These are phyloP conservation scores for Hipparchia sbordonii DNA, from an alignment of 2,888 invertebrate genomes.

Conservation along the genomic window DNA sequence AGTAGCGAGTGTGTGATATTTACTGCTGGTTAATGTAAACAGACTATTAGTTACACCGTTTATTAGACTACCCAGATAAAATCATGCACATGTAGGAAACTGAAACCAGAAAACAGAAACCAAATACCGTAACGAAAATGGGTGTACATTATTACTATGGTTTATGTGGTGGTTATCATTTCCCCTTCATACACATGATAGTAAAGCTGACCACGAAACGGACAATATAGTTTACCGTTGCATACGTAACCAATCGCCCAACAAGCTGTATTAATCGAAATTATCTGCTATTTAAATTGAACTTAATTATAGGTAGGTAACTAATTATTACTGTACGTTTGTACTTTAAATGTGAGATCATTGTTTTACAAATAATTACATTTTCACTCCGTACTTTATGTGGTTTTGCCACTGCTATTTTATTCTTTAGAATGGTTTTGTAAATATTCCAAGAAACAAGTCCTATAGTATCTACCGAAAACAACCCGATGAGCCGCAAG, in stretches of 20 bases:
- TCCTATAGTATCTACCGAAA: no score
- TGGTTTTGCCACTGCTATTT: no score
- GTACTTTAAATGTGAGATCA: not conserved
- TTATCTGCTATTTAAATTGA: constrained; percentile 1
- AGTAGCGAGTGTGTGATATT: no score
- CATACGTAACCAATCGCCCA: constrained; percentile 1
- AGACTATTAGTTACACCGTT: no score
- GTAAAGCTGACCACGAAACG: constrained; percentile 42
- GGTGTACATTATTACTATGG: not conserved
- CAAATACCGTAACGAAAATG: constrained; percentile 7
- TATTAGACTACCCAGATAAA: not conserved
- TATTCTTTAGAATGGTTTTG: no score
- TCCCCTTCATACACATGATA: constrained; percentile 38
- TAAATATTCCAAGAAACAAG: no score
- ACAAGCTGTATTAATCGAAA: constrained; percentile 1
- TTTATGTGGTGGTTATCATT: constrained; percentile 24
- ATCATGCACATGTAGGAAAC: not conserved
- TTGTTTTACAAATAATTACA: no score
- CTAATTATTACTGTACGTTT: not conserved
- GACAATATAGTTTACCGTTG: constrained; percentile 37
- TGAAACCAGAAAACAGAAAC: constrained; percentile 10
- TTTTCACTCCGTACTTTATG: no score
- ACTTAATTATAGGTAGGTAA: not conserved
- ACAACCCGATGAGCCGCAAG: no score
- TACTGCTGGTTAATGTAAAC: no score